Evolutionary conservation across 2,113 vertebrate genomes (phyloP).

Genomic region (Paracanthobrama guichenoti): DNA sequence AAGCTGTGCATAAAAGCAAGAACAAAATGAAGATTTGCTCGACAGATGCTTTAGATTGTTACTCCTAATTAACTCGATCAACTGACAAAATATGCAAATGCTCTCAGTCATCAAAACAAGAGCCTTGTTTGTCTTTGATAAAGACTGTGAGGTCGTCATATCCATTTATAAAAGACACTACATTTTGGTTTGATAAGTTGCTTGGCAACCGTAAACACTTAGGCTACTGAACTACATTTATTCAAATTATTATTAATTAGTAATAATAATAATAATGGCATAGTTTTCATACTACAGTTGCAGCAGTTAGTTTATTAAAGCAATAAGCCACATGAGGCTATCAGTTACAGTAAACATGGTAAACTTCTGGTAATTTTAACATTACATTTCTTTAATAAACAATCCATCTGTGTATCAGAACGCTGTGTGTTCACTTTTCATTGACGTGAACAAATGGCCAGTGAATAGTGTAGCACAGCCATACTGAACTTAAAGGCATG

Average conservation of each 20-base stretch:
- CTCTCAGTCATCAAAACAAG: neutral
- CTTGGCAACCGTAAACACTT: neutral
- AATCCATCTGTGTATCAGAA: neutral
- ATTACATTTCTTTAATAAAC: neutral
- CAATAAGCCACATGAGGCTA: neutral
- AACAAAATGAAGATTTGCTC: slow-evolving; percentile 47
- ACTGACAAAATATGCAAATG: slow-evolving; percentile 15
- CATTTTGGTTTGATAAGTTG: neutral
- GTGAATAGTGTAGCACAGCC: slow-evolving; percentile 48
- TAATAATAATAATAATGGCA: too few species aligned
- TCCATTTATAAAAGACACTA: neutral
- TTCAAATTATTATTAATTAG: neutral
- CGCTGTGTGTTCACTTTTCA: neutral
- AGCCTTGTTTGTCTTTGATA: neutral
- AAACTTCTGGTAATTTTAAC: neutral
- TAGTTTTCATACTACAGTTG: neutral
- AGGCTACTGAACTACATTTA: neutral
- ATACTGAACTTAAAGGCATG: slow-evolving; percentile 65
- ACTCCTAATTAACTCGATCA: slow-evolving; percentile 6
- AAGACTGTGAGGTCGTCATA: neutral
- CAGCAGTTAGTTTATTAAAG: neutral
- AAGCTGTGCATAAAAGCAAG: neutral
- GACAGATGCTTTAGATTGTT: slow-evolving; percentile 62
- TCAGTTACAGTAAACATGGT: neutral
- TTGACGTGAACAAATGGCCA: slow-evolving; percentile 52